Evolutionary conservation across 37 sponge, comb jelly and placozoan genomes (phyloP), one percentile per base, ranked within the genome.

Genomic region (Mnemiopsis leidyi): DNA sequence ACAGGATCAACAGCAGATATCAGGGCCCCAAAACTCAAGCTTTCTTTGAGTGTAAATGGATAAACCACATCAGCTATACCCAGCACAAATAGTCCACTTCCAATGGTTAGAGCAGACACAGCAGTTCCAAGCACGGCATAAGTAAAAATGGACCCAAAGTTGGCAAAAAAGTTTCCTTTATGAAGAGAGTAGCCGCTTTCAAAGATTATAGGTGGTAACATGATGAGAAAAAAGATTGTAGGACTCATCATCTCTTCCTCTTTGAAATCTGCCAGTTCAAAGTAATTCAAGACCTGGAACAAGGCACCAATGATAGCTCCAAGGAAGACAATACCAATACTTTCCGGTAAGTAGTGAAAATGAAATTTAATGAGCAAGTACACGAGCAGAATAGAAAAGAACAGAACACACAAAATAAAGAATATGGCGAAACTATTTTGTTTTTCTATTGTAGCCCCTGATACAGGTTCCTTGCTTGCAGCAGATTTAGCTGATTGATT

Each of bases 1-100:
- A 97, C 98, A 0, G 98, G 98, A 83, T 97, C 98, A 33, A 97
- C 98, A 3, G 98, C 98, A 26, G 98, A 97, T 23, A 97, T 97
- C 26, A 97, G 94, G 7, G 97, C 95, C 31, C 98, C 98, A 95
- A 97, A 97, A 16, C 97, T 69, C 67, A 97, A 96, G 32, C 98
- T 97, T 38, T 69, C 73, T 16, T 28, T n/a, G 20, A 71, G 75
- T 71, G 75, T 71, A 18, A 29, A 71, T 28, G 75, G 75, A 28
- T 71, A 71, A 25, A 71, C 75, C n/a, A 71, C 40, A 69, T 83
- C 69, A n/a, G 94, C 95, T 94, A 83, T 38, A 5, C 96, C 96
- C 67, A 97, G 93, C 0, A 76, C 85, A 76, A 85, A 96, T 26
- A 96, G 85, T 1, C 96, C 96, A n/a, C 96, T 96, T 61, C 98